Percentiles rank a stretch among this genome's conserved stretches.
Evolutionary conservation across 53 echinoderm and acorn worm genomes (phyloP).

Genomic region (Antedon mediterranea): DNA sequence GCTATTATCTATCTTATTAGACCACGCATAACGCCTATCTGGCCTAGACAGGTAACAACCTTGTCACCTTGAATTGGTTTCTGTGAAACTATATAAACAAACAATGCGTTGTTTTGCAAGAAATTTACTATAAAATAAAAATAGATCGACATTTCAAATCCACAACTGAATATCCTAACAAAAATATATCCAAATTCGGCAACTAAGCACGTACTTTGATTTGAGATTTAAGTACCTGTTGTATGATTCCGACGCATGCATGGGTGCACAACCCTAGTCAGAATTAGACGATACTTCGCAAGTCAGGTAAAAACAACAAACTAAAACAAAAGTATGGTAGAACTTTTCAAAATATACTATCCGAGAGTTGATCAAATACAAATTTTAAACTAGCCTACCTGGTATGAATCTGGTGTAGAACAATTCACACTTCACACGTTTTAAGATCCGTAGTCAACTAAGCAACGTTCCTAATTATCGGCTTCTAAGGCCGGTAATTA

Average conservation of each 20-base stretch:
- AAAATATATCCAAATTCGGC: too few species aligned
- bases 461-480: not conserved
- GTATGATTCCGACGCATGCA: not conserved
- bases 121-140: too few species aligned
- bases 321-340: not conserved
- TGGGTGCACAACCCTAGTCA: not conserved
- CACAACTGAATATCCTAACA: too few species aligned
- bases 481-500: not conserved
- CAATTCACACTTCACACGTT: not conserved
- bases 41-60: too few species aligned
- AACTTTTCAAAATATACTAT: not conserved
- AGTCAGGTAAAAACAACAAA: not conserved
- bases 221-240: not conserved
- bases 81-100: too few species aligned
- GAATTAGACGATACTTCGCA: not conserved
- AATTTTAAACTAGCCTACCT: not conserved
- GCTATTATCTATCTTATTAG: too few species aligned
- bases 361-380: not conserved
- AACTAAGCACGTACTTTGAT: too few species aligned
- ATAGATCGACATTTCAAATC: too few species aligned
- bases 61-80: too few species aligned
- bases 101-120: too few species aligned
- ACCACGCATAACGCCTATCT: too few species aligned
- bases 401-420: not conserved
- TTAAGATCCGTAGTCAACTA: not conserved